Base-by-base conservation (phyloP, 1,140 invertebrate species). In the Mylabris phalerata region DNA sequence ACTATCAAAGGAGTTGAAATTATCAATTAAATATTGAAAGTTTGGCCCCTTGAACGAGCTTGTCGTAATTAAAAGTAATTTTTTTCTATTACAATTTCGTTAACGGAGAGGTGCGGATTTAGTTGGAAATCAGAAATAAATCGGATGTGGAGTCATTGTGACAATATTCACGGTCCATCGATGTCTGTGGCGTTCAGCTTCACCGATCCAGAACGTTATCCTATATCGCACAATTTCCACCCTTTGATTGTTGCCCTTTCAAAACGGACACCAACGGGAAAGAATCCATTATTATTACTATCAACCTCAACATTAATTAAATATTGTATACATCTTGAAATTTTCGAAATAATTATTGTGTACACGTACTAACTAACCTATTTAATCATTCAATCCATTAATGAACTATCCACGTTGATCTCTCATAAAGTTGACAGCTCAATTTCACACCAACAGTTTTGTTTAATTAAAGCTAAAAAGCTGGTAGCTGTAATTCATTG, bases 81-180 rank as follows among this genome's bases (percentile, higher is more conserved):
- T 19, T 32, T 32, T 32, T 32, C 0, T 32, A 32, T 32, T 32
- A 32, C 7, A 32, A 7, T 19, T 19, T 19, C 1, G 19, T 19
- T 19, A 19, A 7, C 4, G 32, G 32, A 1, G 7, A 32, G 32
- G 38, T 7, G 9, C 13, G 51, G n/a, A 46, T 32, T 54, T 54
- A 10, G 42, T 46, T 40, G 32, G 27, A 54, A 54, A 45, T 27
- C 51, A 46, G 42, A n/a, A 46, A 24, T 38, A 46, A 54, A 54
- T 54, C 51, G 51, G 51, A 54, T 54, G 51, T 54, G 51, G 51
- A 38, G 44, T 59, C 50, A 19, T 59, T 59, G 57, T 59, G 57
- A 59, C 57, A 59, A 46, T 45, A 41, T 59, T 59, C 50, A 59
- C 57, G 50, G 57, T 59, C 45, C 44, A 59, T 59, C 50, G 47